These are phyloP conservation scores for Eustalomyia histrio DNA, from an alignment of 2,888 invertebrate species.

Conservation along the genomic window DNA sequence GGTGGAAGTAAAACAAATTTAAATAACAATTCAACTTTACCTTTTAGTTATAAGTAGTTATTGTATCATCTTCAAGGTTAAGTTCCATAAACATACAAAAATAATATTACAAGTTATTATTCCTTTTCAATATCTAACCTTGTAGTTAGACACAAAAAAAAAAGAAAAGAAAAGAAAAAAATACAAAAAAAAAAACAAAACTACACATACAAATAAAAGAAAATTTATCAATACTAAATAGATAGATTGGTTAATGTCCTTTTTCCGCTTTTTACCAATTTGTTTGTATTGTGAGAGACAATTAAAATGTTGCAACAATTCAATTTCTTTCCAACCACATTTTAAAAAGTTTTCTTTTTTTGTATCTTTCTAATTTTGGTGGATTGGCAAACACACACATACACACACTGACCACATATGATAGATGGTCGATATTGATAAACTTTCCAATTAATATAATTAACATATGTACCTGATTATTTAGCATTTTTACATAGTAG, in stretches of 20 bases:
- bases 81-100: conserved; percentile 28
- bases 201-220: not conserved
- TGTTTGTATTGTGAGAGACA: not conserved
- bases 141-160: conserved; percentile 18
- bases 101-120: conserved; percentile 29
- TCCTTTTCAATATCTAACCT: conserved; percentile 38
- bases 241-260: not conserved
- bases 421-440: not conserved
- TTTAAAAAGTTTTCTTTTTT: not conserved
- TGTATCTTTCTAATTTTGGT: not conserved
- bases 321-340: not conserved
- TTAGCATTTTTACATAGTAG: not conserved
- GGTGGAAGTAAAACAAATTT: conserved; percentile 14
- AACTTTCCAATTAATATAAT: not conserved
- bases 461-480: conserved; percentile 3
- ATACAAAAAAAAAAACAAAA: not conserved
- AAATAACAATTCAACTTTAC: conserved; percentile 45
- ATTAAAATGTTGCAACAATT: too few relatives aligned
- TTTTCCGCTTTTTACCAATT: not conserved
- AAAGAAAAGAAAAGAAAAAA: conserved; percentile 6
- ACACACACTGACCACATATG: not conserved
- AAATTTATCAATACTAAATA: not conserved
- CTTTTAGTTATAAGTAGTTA: conserved; percentile 4
- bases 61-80: conserved; percentile 57
- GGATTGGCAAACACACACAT: not conserved